Evolutionary conservation across 1,140 invertebrate species (phyloP).

Genomic region (Drosophila repletoides): DNA sequence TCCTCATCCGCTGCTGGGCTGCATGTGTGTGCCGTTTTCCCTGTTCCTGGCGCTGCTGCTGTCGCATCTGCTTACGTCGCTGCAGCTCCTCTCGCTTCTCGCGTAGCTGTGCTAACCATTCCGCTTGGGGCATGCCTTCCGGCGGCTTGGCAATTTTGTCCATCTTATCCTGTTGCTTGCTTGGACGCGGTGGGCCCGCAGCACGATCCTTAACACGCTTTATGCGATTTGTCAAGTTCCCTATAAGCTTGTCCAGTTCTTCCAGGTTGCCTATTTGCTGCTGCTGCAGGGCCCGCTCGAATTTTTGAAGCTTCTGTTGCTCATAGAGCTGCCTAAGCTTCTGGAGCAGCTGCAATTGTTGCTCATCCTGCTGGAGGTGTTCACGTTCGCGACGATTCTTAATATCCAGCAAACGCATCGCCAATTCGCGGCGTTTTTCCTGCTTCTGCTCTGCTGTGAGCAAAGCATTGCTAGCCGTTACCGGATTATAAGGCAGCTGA

Average conservation of each 20-base stretch:
- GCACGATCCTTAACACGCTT: constrained; percentile 85
- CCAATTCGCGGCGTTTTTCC: constrained; percentile 92
- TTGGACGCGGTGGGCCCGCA: constrained; percentile 29
- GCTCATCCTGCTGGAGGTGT: constrained; percentile 92
- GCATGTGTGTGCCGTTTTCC: constrained; percentile 93
- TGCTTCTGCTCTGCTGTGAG: constrained; percentile 91
- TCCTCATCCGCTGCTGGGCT: constrained; percentile 95
- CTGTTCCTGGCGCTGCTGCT: constrained; percentile 93
- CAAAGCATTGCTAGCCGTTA: constrained; percentile 82
- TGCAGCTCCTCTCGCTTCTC: constrained; percentile 86
- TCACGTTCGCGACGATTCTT: constrained; percentile 92
- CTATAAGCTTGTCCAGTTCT: constrained; percentile 88
- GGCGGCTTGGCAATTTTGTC: constrained; percentile 84
- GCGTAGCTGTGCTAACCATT: constrained; percentile 88
- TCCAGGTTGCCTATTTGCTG: constrained; percentile 85
- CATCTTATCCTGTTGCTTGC: constrained; percentile 57
- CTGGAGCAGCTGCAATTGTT: constrained; percentile 90
- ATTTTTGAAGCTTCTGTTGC: constrained; percentile 64
- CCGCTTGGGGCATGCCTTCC: constrained; percentile 81
- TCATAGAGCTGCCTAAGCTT: constrained; percentile 83
- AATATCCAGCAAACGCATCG: constrained; percentile 90
- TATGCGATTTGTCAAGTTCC: constrained; percentile 88
- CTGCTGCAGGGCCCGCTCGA: constrained; percentile 84
- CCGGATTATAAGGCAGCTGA: constrained; percentile 88
- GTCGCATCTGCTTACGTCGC: constrained; percentile 87